Evolutionary conservation across 2,797 vertebrate genomes (phyloP).

Genomic region (Melanotaenia maccullochi): DNA sequence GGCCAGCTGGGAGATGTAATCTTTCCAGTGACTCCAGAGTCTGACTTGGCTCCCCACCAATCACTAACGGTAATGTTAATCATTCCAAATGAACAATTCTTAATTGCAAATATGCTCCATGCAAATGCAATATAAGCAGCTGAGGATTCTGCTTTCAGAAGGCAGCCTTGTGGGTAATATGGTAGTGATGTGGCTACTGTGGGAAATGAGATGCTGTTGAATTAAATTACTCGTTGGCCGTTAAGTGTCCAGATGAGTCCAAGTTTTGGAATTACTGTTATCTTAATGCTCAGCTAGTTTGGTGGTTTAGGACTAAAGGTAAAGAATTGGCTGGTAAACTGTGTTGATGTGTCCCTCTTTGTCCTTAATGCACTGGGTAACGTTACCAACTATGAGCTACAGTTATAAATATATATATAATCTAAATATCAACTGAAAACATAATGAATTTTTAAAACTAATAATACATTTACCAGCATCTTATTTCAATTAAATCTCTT

Average conservation of each 20-base stretch:
- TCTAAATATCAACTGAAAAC: no score
- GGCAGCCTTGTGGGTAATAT: not conserved
- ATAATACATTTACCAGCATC: no score
- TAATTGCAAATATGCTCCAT: slow-evolving; percentile 5
- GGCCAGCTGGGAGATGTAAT: not conserved
- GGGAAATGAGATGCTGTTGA: slow-evolving; percentile 2
- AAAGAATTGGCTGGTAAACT: no score
- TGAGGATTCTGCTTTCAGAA: not conserved
- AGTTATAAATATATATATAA: no score
- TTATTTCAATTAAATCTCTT: no score
- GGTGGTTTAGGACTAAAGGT: no score
- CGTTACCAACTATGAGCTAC: no score
- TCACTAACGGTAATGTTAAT: not conserved
- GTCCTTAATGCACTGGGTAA: no score
- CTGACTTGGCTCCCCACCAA: not conserved
- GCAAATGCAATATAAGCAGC: not conserved
- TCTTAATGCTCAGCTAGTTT: no score
- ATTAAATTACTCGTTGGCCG: not conserved
- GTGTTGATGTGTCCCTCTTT: no score
- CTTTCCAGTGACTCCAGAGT: not conserved
- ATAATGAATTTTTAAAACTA: no score
- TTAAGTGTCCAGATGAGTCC: not conserved
- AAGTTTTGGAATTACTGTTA: not conserved
- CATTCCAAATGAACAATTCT: not conserved
- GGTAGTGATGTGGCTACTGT: not conserved